Evolutionary conservation across 1,140 invertebrate species (phyloP).

Genomic region (Ceratosolen solmsi): DNA sequence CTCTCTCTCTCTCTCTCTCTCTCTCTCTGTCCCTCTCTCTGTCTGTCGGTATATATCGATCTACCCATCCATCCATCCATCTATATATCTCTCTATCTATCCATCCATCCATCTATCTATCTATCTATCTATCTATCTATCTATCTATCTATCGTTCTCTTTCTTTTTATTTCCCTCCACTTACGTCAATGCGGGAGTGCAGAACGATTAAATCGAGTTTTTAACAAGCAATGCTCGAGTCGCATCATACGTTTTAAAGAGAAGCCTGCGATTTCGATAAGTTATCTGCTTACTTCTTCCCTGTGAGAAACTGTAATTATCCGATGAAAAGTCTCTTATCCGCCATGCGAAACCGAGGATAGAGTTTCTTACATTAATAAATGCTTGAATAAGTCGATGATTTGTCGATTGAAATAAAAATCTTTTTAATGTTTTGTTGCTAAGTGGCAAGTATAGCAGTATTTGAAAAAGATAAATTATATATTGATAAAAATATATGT

Average conservation of each 20-base stretch:
- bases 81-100: background rate
- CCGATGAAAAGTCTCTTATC: slow-evolving; percentile 16
- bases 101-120: background rate
- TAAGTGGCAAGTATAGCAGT: too few species aligned
- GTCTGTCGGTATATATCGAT: background rate
- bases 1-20: background rate
- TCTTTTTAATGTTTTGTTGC: too few species aligned
- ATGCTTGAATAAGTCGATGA: too few species aligned
- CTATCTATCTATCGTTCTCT: background rate
- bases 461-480: too few species aligned
- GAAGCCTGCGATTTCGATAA: slow-evolving; percentile 30
- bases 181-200: background rate
- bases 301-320: slow-evolving; percentile 19
- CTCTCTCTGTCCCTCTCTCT: background rate
- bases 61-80: background rate
- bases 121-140: background rate
- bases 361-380: too few species aligned
- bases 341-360: too few species aligned
- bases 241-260: background rate
- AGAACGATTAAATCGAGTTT: slow-evolving; percentile 29
- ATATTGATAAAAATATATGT: too few species aligned
- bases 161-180: too few species aligned
- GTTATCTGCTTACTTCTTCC: slow-evolving; percentile 2
- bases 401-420: too few species aligned
- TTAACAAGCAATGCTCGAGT: background rate